Percentiles rank a stretch among this genome's conserved stretches.
These are phyloP conservation scores for Gonatopus flavifemur DNA, from an alignment of 1,140 invertebrate genomes.

Conservation along the genomic window DNA sequence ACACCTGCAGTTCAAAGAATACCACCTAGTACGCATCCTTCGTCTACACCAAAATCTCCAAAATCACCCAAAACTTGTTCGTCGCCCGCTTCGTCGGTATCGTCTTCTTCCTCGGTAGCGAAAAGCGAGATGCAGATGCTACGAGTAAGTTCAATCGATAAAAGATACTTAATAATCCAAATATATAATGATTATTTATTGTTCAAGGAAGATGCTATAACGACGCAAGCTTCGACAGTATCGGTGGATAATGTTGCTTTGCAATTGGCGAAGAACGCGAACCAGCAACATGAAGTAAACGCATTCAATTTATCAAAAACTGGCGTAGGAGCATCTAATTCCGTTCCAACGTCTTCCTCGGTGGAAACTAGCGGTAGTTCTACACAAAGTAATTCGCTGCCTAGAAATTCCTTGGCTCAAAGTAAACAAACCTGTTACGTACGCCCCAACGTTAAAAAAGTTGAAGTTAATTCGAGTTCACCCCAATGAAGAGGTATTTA, in stretches of 20 bases:
- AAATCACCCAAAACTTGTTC: slow-evolving; percentile 44
- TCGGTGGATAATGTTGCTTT: slow-evolving; percentile 28
- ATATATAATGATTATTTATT: no score
- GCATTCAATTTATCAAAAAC: slow-evolving; percentile 44
- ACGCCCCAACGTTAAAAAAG: no score
- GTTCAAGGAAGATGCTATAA: no score
- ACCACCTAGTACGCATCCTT: slow-evolving; percentile 45
- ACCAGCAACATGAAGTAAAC: slow-evolving; percentile 30
- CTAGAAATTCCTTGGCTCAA: no score
- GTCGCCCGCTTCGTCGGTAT: slow-evolving; percentile 14
- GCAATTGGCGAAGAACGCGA: slow-evolving; percentile 25
- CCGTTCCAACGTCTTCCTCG: slow-evolving; percentile 22
- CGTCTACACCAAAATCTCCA: slow-evolving; percentile 27
- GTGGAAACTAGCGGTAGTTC: not conserved
- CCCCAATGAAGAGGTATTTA: no score
- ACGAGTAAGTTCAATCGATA: no score
- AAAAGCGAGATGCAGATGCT: no score
- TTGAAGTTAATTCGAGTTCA: no score
- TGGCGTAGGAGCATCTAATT: slow-evolving; percentile 19
- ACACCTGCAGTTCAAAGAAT: slow-evolving; percentile 51
- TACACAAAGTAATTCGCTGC: no score
- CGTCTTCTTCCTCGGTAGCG: slow-evolving; percentile 20
- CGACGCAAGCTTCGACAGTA: slow-evolving; percentile 20
- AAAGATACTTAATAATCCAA: no score
- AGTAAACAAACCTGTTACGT: not conserved